phyloP scores from a whole-genome alignment of 2,113 vertebrate species.

The Pristiophorus japonicus region DNA sequence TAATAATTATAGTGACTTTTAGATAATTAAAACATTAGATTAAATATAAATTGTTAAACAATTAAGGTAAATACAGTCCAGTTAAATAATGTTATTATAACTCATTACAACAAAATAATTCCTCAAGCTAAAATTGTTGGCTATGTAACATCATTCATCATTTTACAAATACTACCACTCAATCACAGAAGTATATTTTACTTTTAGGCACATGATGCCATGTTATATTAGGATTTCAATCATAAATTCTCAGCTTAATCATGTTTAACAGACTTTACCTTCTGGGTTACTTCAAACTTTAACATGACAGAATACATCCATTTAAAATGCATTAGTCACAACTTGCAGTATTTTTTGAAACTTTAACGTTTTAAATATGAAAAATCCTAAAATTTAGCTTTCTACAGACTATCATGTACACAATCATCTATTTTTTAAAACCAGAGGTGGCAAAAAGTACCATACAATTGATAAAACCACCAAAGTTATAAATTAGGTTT shows the following conservation, averaged over 20 bases:
- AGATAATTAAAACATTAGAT: background rate
- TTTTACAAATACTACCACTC: background rate
- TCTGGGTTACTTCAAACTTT: conserved; percentile 45
- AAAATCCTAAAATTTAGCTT: background rate
- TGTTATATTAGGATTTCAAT: conserved; percentile 22
- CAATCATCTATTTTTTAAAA: background rate
- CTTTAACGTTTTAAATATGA: background rate
- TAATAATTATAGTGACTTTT: background rate
- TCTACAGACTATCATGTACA: background rate
- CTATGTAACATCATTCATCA: no score
- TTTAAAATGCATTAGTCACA: conserved; percentile 37
- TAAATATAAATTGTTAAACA: background rate
- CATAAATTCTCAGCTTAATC: background rate
- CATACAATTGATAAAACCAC: background rate
- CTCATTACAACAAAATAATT: background rate
- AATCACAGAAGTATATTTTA: background rate
- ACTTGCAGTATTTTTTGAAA: background rate
- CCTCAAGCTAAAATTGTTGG: background rate
- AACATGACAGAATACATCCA: conserved; percentile 45
- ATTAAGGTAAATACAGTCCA: background rate
- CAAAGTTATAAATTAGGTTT: background rate
- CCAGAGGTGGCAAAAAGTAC: background rate
- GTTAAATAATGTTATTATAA: background rate
- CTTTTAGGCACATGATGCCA: background rate
- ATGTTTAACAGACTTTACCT: conserved; percentile 41